Evolutionary conservation across 1,140 invertebrate genomes (phyloP), one percentile per base, ranked within the genome.

Genomic region (Pectinophora gossypiella): DNA sequence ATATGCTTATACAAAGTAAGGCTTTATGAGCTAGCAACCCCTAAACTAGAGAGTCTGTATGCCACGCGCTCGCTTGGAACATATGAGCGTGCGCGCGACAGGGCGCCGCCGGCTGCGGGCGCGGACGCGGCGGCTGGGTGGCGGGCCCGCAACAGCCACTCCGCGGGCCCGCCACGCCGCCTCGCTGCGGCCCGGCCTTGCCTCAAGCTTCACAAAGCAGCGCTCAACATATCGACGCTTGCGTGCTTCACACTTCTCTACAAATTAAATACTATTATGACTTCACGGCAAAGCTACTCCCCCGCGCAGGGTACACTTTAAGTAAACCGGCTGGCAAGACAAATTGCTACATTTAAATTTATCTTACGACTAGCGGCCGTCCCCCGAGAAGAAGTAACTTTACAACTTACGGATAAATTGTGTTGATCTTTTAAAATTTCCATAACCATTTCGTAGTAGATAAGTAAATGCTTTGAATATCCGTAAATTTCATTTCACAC

Each of bases 41-140:
- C 68, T 82, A 73, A 61, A 61, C 65, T 84, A 87, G 79, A 85
- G 81, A 83, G 79, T 84, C 83, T 35, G 56, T 45, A 58, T 68
- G 77, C 54, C 76, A 70, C 50, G 57, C 42, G 38, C 47, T 51
- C 73, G 79, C 79, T 64, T 72, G 56, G 61, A 85, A 85, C 80
- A 86, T 86, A 85, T 85, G 78, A 76, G 78, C 79, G 70, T 56
- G 48, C 36, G 46, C 45, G 15, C n/a, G 59, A 47, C 68, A 68
- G 9, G 27, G 22, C 22, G 22, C 9, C n/a, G n/a, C n/a, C n/a
- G n/a, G n/a, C n/a, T n/a, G n/a, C n/a, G 70, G 58, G 48, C 36
- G 46, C 45, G 15, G 59, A 47, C 68, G 68, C 27, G 27, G 22
- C 22, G 22, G 27, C n/a, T n/a, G n/a, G n/a, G n/a, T n/a, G n/a